Base-by-base conservation (phyloP, 2,888 invertebrate species). In the Caenorhabditis sp. region DNA sequence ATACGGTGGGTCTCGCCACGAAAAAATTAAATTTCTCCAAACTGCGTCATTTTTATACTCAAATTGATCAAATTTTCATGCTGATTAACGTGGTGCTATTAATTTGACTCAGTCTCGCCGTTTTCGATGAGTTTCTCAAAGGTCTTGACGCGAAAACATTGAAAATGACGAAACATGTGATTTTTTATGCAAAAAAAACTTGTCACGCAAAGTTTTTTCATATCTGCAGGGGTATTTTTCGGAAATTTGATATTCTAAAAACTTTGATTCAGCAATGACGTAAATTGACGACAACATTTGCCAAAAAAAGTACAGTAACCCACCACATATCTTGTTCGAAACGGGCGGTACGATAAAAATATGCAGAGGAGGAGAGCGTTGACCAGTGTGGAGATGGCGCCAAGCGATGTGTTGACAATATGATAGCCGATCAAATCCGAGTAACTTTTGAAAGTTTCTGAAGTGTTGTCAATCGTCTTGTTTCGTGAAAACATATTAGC, bases 261-360 rank as follows among this genome's bases (percentile, higher is more conserved):
- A 43, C 43, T 43, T 43, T 43, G 43, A 17, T 43, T 14, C 2
- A 17, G 43, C 6, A 14, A 43, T 43, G 43, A 43, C 43, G 43
- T 50, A 24, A 49, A 26, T 49, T n/a, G 23, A 49, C 12, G 21
- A n/a, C n/a, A n/a, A n/a, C n/a, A n/a, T n/a, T 8, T 21, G 27
- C 21, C 59, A 59, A 23, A 21, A n/a, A n/a, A n/a, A n/a, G n/a
- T n/a, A n/a, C n/a, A n/a, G n/a, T n/a, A n/a, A 51, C 51, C 12
- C 43, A 79, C 81, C 68, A 80, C 79, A 64, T 81, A 82, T 69
- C 78, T 65, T 49, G 64, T 72, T 37, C 79, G 58, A 62, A 82
- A 82, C 31, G 73, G 74, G 31, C 77, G 66, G 43, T 76, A 74
- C 5, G 77, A 71, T 19, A 82, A 62, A 51, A 82, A 82, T 17